Evolutionary conservation across 2,797 vertebrate genomes (phyloP).

Genomic region (Melopsittacus undulatus): DNA sequence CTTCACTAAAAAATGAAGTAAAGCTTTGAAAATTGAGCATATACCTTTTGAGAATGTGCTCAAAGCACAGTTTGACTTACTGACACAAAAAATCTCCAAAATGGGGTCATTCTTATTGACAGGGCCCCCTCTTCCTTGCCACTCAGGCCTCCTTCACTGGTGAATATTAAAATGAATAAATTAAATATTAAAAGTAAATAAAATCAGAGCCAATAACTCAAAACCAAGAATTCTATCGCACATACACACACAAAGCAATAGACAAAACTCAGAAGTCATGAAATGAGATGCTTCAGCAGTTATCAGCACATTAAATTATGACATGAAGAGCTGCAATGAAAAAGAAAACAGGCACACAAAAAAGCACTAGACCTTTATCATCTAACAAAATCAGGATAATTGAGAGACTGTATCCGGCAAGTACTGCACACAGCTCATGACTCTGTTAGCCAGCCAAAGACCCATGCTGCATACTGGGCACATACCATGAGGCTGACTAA

Average conservation of each 20-base stretch:
- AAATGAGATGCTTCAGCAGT: not conserved
- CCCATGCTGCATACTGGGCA: not conserved
- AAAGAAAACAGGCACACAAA: not conserved
- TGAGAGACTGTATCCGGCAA: not conserved
- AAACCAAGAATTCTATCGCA: not conserved
- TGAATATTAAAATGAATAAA: not conserved
- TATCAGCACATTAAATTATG: not conserved
- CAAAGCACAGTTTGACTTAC: not conserved
- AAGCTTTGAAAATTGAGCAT: not conserved
- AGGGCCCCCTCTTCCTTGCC: not conserved
- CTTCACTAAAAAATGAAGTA: fast-evolving
- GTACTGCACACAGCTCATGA: not conserved
- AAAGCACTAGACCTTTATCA: not conserved
- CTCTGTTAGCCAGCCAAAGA: not conserved
- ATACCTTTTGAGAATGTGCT: not conserved
- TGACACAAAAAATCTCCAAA: not conserved
- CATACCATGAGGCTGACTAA: not conserved
- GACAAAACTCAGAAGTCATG: not conserved
- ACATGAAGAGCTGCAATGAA: not conserved
- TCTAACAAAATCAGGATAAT: not conserved
- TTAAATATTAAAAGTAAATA: not conserved
- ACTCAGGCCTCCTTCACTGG: not conserved
- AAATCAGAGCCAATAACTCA: not conserved
- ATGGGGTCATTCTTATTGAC: not conserved
- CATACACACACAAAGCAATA: not conserved